Conservation (phyloP, 2,888 invertebrate species). For the Omphaloscelis lunosa region DNA sequence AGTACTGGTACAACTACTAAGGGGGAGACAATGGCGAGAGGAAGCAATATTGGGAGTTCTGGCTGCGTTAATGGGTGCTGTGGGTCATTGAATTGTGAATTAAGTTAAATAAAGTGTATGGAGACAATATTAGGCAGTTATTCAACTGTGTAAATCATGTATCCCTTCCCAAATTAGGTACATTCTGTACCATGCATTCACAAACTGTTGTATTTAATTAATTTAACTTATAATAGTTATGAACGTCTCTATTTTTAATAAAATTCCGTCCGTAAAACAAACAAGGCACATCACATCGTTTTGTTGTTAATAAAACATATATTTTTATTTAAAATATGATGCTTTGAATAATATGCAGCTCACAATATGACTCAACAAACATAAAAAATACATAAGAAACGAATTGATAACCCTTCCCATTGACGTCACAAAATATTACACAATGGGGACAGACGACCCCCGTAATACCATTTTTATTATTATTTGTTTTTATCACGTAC, state of each 20-base stretch:
- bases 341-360: conserved; percentile 52
- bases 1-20: conserved; percentile 25
- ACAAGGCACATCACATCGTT: conserved; percentile 2
- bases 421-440: conserved; percentile 63
- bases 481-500: conserved; percentile 69
- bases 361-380: conserved; percentile 53
- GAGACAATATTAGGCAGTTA: not conserved
- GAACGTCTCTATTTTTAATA: not conserved
- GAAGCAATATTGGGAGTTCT: conserved; percentile 16
- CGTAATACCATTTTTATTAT: conserved; percentile 65
- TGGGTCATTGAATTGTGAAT: not conserved
- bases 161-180: not conserved
- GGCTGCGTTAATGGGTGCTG: not conserved
- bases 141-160: not conserved
- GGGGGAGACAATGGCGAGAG: conserved; percentile 33
- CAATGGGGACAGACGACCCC: conserved; percentile 59
- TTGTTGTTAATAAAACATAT: conserved; percentile 22
- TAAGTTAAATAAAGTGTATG: not conserved
- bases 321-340: conserved; percentile 43
- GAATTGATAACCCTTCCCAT: conserved; percentile 65
- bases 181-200: not conserved
- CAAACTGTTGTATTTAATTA: not conserved
- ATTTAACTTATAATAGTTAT: not conserved
- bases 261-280: conserved; percentile 13
- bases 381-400: conserved; percentile 65